Evolutionary conservation across 2,797 vertebrate genomes (phyloP).

Genomic region (Australoheros facetus): DNA sequence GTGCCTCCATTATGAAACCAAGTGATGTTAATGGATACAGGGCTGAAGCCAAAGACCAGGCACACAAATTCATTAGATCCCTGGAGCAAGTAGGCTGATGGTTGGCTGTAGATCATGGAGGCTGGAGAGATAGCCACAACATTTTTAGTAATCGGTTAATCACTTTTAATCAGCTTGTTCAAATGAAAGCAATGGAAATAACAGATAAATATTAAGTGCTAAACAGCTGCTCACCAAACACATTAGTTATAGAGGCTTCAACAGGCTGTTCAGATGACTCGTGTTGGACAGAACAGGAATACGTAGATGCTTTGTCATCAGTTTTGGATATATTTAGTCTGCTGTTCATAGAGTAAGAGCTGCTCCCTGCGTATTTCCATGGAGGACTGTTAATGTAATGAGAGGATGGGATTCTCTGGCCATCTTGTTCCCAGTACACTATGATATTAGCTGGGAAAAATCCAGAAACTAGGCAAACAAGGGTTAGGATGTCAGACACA

Average conservation of each 20-base stretch:
- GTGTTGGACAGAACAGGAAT: constrained; percentile 72
- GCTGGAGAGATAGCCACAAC: constrained; percentile 34
- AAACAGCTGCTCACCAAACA: constrained; percentile 68
- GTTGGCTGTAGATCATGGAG: constrained; percentile 40
- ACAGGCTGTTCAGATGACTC: constrained; percentile 62
- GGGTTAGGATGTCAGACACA: constrained; percentile 4
- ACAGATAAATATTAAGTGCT: not conserved
- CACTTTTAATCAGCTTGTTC: not conserved
- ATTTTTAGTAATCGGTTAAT: not conserved
- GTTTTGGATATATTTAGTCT: constrained; percentile 46
- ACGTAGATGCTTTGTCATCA: constrained; percentile 33
- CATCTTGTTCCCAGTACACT: constrained; percentile 69
- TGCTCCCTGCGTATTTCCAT: constrained; percentile 32
- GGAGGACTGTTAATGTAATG: constrained; percentile 58
- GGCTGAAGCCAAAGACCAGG: constrained; percentile 75
- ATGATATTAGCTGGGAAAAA: constrained; percentile 72
- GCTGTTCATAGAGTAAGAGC: constrained; percentile 69
- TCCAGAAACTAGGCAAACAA: constrained; percentile 69
- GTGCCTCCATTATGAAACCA: constrained; percentile 61
- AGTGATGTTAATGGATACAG: constrained; percentile 69
- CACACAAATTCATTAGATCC: constrained; percentile 70
- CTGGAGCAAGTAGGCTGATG: constrained; percentile 64
- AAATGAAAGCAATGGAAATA: not conserved
- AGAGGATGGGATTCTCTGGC: constrained; percentile 25
- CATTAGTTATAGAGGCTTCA: constrained; percentile 34